Evolutionary conservation across 2,888 invertebrate genomes (phyloP).

Genomic region (Idaea straminata): DNA sequence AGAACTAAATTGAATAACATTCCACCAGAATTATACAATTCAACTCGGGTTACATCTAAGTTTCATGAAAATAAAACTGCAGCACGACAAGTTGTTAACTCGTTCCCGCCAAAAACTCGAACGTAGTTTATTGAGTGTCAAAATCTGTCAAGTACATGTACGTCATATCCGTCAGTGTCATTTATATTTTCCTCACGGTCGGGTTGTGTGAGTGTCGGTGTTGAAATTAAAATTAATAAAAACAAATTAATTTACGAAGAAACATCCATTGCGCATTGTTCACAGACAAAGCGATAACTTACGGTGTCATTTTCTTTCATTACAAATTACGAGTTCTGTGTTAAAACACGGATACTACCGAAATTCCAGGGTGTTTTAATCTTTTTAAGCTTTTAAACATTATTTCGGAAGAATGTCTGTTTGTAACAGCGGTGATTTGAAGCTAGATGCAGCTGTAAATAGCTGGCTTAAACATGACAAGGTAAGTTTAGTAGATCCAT

Average conservation of each 20-base stretch:
- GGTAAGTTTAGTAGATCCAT: conserved; percentile 55
- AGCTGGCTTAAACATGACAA: conserved; percentile 89
- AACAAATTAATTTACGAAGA: background rate
- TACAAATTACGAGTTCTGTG: background rate
- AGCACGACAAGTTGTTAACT: too few relatives aligned
- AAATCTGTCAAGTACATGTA: background rate
- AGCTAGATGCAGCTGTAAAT: conserved; percentile 83
- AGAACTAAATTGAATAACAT: too few relatives aligned
- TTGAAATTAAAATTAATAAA: background rate
- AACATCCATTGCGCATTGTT: background rate
- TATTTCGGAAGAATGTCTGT: conserved; percentile 37
- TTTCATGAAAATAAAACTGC: too few relatives aligned
- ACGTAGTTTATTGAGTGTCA: background rate
- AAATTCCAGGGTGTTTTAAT: background rate
- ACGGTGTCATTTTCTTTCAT: background rate
- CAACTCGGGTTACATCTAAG: too few relatives aligned
- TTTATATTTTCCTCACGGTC: background rate
- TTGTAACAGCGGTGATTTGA: conserved; percentile 71
- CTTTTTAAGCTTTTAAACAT: conserved; percentile 5
- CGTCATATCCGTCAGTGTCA: background rate
- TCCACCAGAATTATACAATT: too few relatives aligned
- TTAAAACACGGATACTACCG: background rate
- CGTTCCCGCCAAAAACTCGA: too few relatives aligned
- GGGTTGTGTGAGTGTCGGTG: background rate
- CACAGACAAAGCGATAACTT: background rate